Conservation (phyloP, 2,888 invertebrate species). For the Thera obeliscata region DNA sequence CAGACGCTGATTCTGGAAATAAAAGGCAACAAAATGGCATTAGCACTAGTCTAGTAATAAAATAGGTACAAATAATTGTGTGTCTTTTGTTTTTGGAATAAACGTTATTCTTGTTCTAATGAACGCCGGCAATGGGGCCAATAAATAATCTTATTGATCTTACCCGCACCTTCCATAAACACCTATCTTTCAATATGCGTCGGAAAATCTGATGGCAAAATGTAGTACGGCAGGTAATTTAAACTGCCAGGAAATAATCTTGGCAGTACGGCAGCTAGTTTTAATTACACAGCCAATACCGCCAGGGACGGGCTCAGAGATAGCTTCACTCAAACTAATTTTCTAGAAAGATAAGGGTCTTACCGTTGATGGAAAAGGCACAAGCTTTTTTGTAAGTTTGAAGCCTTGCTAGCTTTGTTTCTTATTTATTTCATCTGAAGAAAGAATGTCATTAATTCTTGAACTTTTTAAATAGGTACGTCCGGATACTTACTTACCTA, state of each 20-base stretch:
- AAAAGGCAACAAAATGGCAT: too few species aligned
- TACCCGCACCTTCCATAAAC: neutral
- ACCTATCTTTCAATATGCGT: constrained; percentile 19
- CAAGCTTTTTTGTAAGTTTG: neutral
- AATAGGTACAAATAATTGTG: too few species aligned
- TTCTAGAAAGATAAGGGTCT: constrained; percentile 1
- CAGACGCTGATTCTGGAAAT: too few species aligned
- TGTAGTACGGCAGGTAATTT: constrained; percentile 13
- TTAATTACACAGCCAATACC: constrained; percentile 31
- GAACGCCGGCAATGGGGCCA: too few species aligned
- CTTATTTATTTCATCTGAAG: too few species aligned
- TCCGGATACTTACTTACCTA: too few species aligned
- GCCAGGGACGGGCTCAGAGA: neutral
- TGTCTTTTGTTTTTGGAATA: too few species aligned
- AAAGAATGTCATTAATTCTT: too few species aligned
- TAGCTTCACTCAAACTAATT: neutral
- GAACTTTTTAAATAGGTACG: too few species aligned
- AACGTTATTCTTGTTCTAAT: too few species aligned
- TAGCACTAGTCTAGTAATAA: too few species aligned
- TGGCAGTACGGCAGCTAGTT: constrained; percentile 36
- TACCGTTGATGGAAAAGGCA: neutral
- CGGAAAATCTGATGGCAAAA: constrained; percentile 4
- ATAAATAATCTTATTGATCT: too few species aligned
- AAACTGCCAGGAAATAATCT: constrained; percentile 38
- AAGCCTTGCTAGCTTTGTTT: neutral